A percentile compares a stretch with the other conserved stretches of the same genome.
Conservation (phyloP, 1,140 invertebrate species). For the Pseudomyrmex concolor region DNA sequence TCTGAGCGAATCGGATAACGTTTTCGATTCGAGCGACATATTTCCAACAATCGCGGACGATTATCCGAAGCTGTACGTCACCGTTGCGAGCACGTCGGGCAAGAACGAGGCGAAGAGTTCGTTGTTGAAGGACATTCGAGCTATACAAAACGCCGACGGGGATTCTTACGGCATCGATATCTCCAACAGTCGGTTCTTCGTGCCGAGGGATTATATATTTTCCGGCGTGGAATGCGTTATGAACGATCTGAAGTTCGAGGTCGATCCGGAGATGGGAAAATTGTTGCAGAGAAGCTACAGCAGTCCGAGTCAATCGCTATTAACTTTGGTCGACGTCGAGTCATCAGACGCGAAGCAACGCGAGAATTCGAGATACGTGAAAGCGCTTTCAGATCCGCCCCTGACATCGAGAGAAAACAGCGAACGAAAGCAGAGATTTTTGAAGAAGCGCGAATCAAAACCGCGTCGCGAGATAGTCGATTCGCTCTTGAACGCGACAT, state of each 20-base stretch:
- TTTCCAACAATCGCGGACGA: constrained; percentile 6
- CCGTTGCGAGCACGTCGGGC: background rate
- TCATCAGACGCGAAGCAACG: background rate
- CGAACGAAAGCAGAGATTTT: constrained; percentile 51
- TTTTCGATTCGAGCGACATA: background rate
- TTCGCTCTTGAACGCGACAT: constrained; percentile 38
- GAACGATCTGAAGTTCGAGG: constrained; percentile 78
- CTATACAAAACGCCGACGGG: constrained; percentile 69
- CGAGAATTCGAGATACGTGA: background rate
- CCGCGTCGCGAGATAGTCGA: constrained; percentile 58
- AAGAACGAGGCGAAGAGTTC: constrained; percentile 42
- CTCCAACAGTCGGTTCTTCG: constrained; percentile 79
- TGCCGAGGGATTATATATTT: constrained; percentile 76
- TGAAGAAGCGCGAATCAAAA: constrained; percentile 62
- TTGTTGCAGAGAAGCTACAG: constrained; percentile 72
- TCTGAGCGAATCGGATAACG: background rate
- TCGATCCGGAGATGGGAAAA: constrained; percentile 78
- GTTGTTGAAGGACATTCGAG: constrained; percentile 71
- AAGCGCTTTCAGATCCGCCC: constrained; percentile 13
- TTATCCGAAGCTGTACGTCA: constrained; percentile 64
- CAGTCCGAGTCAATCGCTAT: background rate
- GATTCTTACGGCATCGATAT: constrained; percentile 76
- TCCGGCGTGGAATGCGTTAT: constrained; percentile 72
- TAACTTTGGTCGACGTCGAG: background rate
- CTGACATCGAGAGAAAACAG: constrained; percentile 30